Base-by-base conservation (phyloP, 2,888 invertebrate genomes). In the Eilema sororculum region DNA sequence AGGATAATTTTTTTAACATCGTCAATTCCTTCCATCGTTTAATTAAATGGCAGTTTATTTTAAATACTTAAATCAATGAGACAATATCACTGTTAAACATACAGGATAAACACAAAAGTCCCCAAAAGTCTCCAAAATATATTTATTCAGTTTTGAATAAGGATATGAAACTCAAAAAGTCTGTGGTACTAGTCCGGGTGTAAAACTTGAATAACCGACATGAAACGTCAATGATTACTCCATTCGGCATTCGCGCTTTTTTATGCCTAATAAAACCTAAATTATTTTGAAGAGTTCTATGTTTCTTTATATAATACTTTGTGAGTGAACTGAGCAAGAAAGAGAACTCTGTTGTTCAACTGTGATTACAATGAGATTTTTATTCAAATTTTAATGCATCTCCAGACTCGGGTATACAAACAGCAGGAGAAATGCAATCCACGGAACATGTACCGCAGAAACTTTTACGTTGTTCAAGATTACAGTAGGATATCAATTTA, bases 381-480 rank as follows among this genome's bases (percentile, higher is more conserved):
- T 25, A 25, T 58, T 58, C 8, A 58, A 58, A 25, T 58, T 25
- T 25, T 28, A 25, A 58, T 58, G 24, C 58, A 58, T 52, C 52
- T n/a, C 9, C 9, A 52, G 52, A 58, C 58, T 28, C 8, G 25
- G 28, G 30, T 28, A 60, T 46, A 46, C 52, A 52, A 52, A 52
- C 28, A 10, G 30, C n/a, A 33, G 13, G 20, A 60, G 20, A 60
- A 60, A 10, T 60, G 30, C 60, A 60, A 60, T 60, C 60, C 20
- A n/a, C 3, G 13, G 60, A 60, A 60, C n/a, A 28, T 28, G 60
- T 60, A 20, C 30, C 28, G 8, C 4, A n/a, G 60, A 60, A 60
- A 60, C 60, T 60, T 60, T 60, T 20, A 33, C 20, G 20, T 16
- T 30, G 20, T 60, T 60, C 60, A 33, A 60, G 60, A 60, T 30